Conservation (phyloP, 2,888 invertebrate species). For the Pseudoips prasinana region DNA sequence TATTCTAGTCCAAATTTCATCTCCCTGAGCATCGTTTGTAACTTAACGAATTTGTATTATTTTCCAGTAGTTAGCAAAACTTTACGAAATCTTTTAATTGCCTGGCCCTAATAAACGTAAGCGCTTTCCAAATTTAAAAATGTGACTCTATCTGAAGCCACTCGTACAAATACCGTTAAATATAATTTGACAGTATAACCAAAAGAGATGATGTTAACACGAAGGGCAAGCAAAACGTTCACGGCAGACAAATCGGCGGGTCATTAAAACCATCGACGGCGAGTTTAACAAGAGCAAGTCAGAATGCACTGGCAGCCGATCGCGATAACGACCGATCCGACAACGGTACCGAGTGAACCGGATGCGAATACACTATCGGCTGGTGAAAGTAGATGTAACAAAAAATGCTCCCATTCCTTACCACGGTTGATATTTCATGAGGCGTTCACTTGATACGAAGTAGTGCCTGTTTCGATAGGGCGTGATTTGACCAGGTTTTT, state of each 20-base stretch:
- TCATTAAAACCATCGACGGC: slow-evolving; percentile 19
- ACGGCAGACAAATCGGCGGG: slow-evolving; percentile 6
- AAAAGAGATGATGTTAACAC: too few relatives aligned
- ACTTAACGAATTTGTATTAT: too few relatives aligned
- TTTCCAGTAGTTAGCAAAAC: too few relatives aligned
- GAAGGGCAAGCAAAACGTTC: neutral
- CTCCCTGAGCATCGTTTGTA: too few relatives aligned
- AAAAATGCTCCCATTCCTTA: slow-evolving; percentile 80
- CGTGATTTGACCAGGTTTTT: slow-evolving; percentile 25
- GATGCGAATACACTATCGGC: slow-evolving; percentile 72
- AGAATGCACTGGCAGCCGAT: slow-evolving; percentile 44
- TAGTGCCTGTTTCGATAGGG: slow-evolving; percentile 32
- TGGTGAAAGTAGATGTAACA: slow-evolving; percentile 79
- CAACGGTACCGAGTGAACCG: slow-evolving; percentile 71
- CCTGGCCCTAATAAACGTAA: too few relatives aligned
- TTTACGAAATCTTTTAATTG: too few relatives aligned
- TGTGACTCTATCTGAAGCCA: too few relatives aligned
- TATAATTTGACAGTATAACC: too few relatives aligned
- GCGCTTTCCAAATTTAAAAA: too few relatives aligned
- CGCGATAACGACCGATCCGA: slow-evolving; percentile 57
- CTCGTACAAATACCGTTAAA: too few relatives aligned
- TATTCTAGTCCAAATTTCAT: too few relatives aligned
- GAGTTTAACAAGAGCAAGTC: slow-evolving; percentile 34
- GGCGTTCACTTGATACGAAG: slow-evolving; percentile 67
- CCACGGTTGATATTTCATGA: slow-evolving; percentile 74